Evolutionary conservation across 1,140 invertebrate species (phyloP).

Genomic region (Oryctes rhinoceros): DNA sequence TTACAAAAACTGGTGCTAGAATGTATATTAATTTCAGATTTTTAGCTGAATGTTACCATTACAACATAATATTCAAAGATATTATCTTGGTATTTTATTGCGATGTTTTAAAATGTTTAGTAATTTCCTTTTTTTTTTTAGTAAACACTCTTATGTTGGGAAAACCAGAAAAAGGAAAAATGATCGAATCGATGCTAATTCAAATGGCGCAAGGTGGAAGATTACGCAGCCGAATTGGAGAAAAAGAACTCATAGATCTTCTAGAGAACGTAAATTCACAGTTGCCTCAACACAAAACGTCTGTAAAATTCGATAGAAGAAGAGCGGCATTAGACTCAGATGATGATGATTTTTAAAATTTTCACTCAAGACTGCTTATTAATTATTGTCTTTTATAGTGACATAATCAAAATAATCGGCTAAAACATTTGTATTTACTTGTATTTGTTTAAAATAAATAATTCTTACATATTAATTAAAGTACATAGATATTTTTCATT

Average conservation of each 20-base stretch:
- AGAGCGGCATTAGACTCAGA: constrained; percentile 85
- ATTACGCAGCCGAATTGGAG: constrained; percentile 80
- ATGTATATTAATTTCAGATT: no score
- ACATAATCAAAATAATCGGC: not conserved
- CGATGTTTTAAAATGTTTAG: constrained; percentile 2
- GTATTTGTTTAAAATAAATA: constrained; percentile 28
- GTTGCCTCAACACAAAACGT: constrained; percentile 77
- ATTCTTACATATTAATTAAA: constrained; percentile 22
- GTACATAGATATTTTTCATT: constrained; percentile 16
- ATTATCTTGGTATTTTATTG: no score
- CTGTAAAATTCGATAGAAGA: constrained; percentile 88
- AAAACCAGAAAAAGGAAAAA: constrained; percentile 93
- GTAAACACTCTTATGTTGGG: constrained; percentile 93
- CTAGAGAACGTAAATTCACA: constrained; percentile 88
- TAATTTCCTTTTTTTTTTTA: constrained; percentile 61
- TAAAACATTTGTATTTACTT: constrained; percentile 27
- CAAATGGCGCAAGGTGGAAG: constrained; percentile 91
- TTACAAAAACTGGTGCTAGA: no score
- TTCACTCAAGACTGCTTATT: constrained; percentile 10
- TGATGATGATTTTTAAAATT: constrained; percentile 72
- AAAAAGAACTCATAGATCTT: constrained; percentile 84
- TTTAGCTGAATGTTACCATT: no score
- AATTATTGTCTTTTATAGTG: not conserved
- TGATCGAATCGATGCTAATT: constrained; percentile 93
- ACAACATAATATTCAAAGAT: no score